Evolutionary conservation across 2,888 invertebrate species (phyloP).

Genomic region (Ophion ellenae): DNA sequence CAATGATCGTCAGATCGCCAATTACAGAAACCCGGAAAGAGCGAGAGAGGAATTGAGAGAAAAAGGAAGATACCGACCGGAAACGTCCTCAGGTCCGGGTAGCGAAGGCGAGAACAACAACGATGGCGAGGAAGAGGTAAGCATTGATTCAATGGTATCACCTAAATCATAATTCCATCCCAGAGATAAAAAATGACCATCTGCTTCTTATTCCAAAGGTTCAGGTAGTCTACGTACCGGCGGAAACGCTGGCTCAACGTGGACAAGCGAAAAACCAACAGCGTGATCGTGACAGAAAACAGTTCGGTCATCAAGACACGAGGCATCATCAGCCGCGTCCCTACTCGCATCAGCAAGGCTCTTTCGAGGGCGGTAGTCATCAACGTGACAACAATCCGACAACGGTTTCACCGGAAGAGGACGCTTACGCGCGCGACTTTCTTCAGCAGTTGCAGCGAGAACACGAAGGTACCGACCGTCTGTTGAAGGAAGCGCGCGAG

Average conservation of each 20-base stretch:
- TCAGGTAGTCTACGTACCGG: conserved; percentile 92
- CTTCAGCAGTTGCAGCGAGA: conserved; percentile 79
- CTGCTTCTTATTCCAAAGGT: conserved; percentile 83
- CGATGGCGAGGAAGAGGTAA: conserved; percentile 65
- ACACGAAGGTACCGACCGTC: conserved; percentile 77
- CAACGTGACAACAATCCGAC: conserved; percentile 50
- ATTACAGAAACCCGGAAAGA: conserved; percentile 57
- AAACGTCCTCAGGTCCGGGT: conserved; percentile 49
- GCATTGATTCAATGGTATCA: background rate
- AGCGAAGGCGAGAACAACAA: conserved; percentile 51
- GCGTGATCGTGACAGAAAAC: conserved; percentile 75
- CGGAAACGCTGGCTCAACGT: conserved; percentile 88
- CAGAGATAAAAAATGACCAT: background rate
- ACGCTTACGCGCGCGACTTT: conserved; percentile 76
- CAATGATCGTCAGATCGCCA: conserved; percentile 53
- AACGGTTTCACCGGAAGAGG: conserved; percentile 65
- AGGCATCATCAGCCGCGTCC: conserved; percentile 71
- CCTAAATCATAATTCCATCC: background rate
- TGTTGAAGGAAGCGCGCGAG: conserved; percentile 76
- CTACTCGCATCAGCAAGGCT: conserved; percentile 62
- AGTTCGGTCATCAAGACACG: conserved; percentile 68
- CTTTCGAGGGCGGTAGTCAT: conserved; percentile 11
- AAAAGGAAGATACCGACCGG: conserved; percentile 54
- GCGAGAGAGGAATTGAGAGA: conserved; percentile 46
- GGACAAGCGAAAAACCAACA: conserved; percentile 79